Conservation (phyloP, 2,113 vertebrate species). For the Melanerpes aurifrons region DNA sequence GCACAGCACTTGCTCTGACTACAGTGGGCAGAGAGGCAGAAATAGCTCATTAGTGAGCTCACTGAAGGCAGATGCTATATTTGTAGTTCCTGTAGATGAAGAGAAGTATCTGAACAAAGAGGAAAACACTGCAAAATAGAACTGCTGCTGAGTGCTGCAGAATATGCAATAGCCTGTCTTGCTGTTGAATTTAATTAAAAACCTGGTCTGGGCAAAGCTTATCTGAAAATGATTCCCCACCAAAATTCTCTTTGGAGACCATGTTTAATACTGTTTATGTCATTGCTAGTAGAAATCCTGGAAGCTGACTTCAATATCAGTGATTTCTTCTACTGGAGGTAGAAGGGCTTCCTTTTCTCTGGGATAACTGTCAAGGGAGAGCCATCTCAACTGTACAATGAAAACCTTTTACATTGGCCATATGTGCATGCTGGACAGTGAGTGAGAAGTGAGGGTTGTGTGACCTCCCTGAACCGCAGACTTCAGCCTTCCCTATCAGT, state of each 20-base stretch:
- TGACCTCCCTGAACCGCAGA: neutral
- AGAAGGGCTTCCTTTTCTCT: neutral
- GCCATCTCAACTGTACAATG: neutral
- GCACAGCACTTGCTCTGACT: neutral
- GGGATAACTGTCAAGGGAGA: neutral
- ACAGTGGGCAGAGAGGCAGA: conserved; percentile 3
- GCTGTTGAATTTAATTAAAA: neutral
- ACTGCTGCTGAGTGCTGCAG: neutral
- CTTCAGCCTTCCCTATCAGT: neutral
- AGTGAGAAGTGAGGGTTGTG: neutral
- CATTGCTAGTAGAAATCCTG: neutral
- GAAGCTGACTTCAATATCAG: neutral
- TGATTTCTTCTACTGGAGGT: neutral
- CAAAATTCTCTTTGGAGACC: neutral
- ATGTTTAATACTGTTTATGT: neutral
- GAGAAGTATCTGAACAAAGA: neutral
- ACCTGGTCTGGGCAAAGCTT: neutral
- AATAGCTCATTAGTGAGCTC: conserved; percentile 21
- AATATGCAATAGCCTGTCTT: neutral
- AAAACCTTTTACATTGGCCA: neutral
- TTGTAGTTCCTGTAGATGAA: neutral
- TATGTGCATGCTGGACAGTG: neutral
- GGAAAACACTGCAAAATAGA: neutral
- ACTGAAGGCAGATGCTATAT: neutral
- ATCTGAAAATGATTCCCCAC: neutral